Percentiles rank a stretch among this genome's conserved stretches.
These are phyloP conservation scores for Ctena decussata DNA, from an alignment of 2,888 invertebrate genomes.

Conservation along the genomic window DNA sequence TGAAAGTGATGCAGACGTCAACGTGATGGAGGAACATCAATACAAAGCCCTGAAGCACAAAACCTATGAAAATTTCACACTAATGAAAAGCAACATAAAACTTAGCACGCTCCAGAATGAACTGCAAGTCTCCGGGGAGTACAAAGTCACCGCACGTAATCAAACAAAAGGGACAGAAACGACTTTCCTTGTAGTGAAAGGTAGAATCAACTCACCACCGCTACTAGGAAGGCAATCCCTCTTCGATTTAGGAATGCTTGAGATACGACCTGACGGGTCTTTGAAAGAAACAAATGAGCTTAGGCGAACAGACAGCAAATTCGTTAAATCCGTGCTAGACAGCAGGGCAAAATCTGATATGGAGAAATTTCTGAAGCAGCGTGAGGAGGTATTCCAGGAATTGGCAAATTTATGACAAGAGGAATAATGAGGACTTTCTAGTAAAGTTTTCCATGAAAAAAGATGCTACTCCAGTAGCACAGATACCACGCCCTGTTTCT, in stretches of 20 bases:
- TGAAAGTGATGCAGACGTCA: conserved; percentile 7
- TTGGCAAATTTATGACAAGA: neutral
- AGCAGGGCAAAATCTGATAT: neutral
- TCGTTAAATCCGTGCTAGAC: neutral
- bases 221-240: neutral
- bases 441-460: neutral
- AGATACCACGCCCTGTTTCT: neutral
- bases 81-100: neutral
- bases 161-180: neutral
- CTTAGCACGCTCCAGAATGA: no score
- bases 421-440: neutral
- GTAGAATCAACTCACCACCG: no score
- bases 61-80: neutral
- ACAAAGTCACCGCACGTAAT: conserved; percentile 1
- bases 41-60: neutral
- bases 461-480: neutral
- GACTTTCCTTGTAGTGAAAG: conserved; percentile 8
- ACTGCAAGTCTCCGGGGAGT: neutral
- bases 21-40: conserved; percentile 19
- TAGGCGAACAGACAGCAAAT: neutral
- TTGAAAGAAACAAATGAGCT: neutral
- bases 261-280: no score
- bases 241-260: conserved; percentile 17
- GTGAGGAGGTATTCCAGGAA: neutral
- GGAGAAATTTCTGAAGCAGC: neutral